Conservation (phyloP, 2,888 invertebrate genomes). For the Halictus quadricinctus region DNA sequence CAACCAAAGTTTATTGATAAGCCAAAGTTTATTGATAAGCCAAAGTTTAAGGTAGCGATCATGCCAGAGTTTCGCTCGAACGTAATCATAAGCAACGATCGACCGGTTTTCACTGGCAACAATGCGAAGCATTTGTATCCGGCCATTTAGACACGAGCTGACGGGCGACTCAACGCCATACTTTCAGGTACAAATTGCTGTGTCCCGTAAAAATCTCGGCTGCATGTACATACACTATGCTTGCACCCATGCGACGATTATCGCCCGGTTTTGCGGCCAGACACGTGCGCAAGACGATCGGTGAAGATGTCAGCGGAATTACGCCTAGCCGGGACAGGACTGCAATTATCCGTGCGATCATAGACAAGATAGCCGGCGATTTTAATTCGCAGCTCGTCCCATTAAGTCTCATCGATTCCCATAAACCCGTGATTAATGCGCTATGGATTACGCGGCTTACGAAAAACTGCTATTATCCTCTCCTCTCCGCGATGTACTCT, state of each 20-base stretch:
- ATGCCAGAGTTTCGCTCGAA: background rate
- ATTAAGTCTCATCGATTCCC: conserved; percentile 22
- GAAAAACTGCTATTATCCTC: background rate
- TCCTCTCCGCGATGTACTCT: too few relatives aligned
- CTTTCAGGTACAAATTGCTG: conserved; percentile 1
- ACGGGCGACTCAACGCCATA: conserved; percentile 7
- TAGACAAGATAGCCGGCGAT: conserved; percentile 18
- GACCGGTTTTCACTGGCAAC: background rate
- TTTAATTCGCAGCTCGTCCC: conserved; percentile 33
- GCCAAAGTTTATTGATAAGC: too few relatives aligned
- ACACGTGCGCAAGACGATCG: background rate
- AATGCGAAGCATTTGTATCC: conserved; percentile 8
- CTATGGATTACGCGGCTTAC: background rate
- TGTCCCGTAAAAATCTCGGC: background rate
- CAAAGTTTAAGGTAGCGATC: background rate
- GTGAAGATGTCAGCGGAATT: background rate
- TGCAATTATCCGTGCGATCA: conserved; percentile 35
- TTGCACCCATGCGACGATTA: background rate
- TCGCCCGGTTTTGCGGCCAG: background rate
- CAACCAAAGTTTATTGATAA: background rate
- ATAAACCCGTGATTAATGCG: conserved; percentile 17
- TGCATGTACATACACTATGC: background rate
- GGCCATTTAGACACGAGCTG: conserved; percentile 1
- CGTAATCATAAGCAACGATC: background rate
- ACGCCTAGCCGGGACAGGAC: conserved; percentile 14